Evolutionary conservation across 2,888 invertebrate genomes (phyloP).

Genomic region (Dryomyza anilis): DNA sequence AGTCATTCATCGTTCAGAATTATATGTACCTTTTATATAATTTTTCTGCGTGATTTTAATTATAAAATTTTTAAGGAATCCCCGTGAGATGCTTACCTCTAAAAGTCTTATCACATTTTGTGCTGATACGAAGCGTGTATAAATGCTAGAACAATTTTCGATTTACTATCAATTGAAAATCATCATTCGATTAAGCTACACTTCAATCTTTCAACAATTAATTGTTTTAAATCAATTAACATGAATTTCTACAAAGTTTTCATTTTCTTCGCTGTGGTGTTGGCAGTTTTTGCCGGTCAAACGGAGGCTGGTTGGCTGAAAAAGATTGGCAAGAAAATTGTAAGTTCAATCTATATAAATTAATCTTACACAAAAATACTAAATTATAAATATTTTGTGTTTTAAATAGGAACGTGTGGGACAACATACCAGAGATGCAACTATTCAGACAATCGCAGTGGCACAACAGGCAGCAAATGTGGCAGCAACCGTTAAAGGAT

Average conservation of each 20-base stretch:
- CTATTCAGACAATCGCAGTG: conserved; percentile 34
- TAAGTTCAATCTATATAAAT: conserved; percentile 26
- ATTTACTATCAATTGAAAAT: no score
- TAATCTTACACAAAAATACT: not conserved
- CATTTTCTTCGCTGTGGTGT: conserved; percentile 34
- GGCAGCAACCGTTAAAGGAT: conserved; percentile 32
- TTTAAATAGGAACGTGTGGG: conserved; percentile 32
- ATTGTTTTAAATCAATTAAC: not conserved
- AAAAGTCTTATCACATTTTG: no score
- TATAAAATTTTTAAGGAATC: no score
- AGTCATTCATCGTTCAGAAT: no score
- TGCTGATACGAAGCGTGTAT: no score
- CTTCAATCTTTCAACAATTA: not conserved
- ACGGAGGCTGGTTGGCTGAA: conserved; percentile 40
- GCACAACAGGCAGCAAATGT: conserved; percentile 38
- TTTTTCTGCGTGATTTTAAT: no score
- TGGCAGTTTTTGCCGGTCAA: conserved; percentile 34
- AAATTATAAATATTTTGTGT: not conserved
- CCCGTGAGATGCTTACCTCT: no score
- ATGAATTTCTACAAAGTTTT: conserved; percentile 42
- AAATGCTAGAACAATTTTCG: no score
- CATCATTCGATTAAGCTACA: no score
- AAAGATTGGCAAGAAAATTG: conserved; percentile 43
- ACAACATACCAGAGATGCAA: conserved; percentile 37
- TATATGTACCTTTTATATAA: no score